Evolutionary conservation across 53 echinoderm and acorn worm genomes (phyloP), one percentile per base, ranked within the genome.

Genomic region (Echinometra lucunter): DNA sequence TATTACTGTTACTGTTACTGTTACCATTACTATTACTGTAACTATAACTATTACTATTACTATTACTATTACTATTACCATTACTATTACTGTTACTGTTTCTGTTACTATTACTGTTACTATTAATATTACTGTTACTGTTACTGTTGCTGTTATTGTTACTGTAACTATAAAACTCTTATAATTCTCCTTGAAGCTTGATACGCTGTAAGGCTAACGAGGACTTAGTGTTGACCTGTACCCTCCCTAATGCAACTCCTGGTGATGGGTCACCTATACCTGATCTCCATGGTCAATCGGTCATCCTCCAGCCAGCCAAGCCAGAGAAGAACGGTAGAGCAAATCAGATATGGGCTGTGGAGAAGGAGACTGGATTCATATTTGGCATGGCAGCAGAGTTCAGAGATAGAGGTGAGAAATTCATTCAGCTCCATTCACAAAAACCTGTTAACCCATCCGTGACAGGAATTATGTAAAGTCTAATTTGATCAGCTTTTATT

Each of bases 311-410:
- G 94, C 94, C 88, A 16, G 89, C 78, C 60, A 91, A 91, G 91
- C 27, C 81, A 45, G 97, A 95, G 87, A 88, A 89, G 57, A 96
- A 98, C 74, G 99, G 99, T 13, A 42, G 96, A 38, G 97, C 97
- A 91, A 98, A 98, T 95, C 99, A 98, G 94, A 95, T 97, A 75
- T 98, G 99, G 99, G 94, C 96, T 34, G 82, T 96, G 38, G 99
- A 98, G 94, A 97, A 96, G 81, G 97, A 97, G 75, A 95, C 96
- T 1, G 99, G 99, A 10, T 97, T 98, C 75, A 94, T 98, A 74
- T 96, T 98, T 91, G 99, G 97, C 34, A 96, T 98, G 93, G 95
- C 97, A n/a, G 95, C 97, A 57, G 98, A 96, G 66, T 57, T 96
- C 42, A 92, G 58, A 90, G 97, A 98, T 40, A 98, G 95, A 89